Percentiles rank a stretch among this genome's conserved stretches.
Evolutionary conservation across 2,797 vertebrate genomes (phyloP).

Genomic region (Salmo trutta): DNA sequence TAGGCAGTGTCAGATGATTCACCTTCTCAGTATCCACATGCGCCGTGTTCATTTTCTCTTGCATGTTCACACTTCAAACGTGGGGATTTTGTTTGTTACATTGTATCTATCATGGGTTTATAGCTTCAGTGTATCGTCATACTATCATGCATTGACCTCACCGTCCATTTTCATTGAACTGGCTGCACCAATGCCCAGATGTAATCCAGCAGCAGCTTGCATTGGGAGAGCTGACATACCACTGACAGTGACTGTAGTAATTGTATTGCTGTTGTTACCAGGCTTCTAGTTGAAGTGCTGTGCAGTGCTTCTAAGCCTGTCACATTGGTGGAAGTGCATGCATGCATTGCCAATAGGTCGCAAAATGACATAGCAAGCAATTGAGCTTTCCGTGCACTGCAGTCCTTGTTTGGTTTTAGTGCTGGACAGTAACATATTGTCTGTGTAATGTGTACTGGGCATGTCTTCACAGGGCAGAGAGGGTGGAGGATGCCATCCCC

Average conservation of each 20-base stretch:
- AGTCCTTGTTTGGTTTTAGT: background rate
- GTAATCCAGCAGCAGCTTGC: background rate
- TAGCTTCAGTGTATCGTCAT: background rate
- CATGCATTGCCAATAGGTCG: background rate
- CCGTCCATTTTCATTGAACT: background rate
- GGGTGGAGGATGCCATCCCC: constrained; percentile 65
- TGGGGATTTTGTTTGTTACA: background rate
- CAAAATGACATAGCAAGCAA: background rate
- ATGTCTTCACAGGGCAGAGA: constrained; percentile 8
- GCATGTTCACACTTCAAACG: background rate
- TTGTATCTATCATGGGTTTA: background rate
- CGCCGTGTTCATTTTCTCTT: background rate
- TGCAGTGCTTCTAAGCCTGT: background rate
- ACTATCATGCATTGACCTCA: background rate
- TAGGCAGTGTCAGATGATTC: background rate
- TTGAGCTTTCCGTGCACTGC: background rate
- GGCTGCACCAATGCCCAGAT: background rate
- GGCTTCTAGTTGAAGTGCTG: background rate
- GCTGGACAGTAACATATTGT: constrained; percentile 1
- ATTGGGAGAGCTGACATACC: background rate
- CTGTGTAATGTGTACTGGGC: background rate
- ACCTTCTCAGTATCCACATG: background rate
- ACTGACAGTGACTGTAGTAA: background rate
- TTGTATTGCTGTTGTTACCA: background rate
- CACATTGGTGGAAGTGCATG: background rate